Conservation (phyloP, 2,888 invertebrate species). For the Folsomia manolachei region DNA sequence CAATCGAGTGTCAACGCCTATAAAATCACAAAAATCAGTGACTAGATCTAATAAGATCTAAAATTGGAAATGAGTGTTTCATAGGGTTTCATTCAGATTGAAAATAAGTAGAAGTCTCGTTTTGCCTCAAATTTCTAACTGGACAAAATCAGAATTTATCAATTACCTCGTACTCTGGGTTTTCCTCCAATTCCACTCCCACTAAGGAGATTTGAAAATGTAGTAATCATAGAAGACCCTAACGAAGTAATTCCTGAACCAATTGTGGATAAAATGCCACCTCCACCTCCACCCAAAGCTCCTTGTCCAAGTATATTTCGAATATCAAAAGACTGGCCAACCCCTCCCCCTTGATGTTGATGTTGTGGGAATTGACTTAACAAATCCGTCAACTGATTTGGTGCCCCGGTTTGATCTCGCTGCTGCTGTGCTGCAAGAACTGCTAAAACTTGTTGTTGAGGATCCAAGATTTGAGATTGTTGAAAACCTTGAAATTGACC, state of each 20-base stretch:
- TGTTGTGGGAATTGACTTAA: conserved; percentile 22
- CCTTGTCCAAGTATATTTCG: conserved; percentile 29
- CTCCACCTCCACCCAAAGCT: too few relatives aligned
- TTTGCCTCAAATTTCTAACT: neutral
- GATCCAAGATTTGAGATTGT: neutral
- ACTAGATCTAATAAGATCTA: too few relatives aligned
- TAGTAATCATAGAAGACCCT: conserved; percentile 38
- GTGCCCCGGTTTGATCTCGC: neutral
- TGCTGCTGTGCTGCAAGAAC: neutral
- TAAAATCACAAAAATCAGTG: neutral
- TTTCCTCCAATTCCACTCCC: conserved; percentile 42
- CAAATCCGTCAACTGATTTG: conserved; percentile 4
- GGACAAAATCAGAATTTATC: neutral
- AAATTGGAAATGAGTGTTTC: too few relatives aligned
- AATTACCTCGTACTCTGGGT: conserved; percentile 48
- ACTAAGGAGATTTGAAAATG: conserved; percentile 38
- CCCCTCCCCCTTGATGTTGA: conserved; percentile 17
- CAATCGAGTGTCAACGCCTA: conserved; percentile 49
- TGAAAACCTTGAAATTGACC: neutral
- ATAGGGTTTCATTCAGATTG: too few relatives aligned
- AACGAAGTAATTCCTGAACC: conserved; percentile 39
- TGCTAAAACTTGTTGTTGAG: conserved; percentile 17
- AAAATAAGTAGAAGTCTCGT: neutral
- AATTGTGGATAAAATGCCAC: conserved; percentile 41
- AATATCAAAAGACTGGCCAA: conserved; percentile 25